A percentile compares a stretch with the other conserved stretches of the same genome.
Evolutionary conservation across 2,797 vertebrate genomes (phyloP).

Genomic region (Rhinogobio ventralis): DNA sequence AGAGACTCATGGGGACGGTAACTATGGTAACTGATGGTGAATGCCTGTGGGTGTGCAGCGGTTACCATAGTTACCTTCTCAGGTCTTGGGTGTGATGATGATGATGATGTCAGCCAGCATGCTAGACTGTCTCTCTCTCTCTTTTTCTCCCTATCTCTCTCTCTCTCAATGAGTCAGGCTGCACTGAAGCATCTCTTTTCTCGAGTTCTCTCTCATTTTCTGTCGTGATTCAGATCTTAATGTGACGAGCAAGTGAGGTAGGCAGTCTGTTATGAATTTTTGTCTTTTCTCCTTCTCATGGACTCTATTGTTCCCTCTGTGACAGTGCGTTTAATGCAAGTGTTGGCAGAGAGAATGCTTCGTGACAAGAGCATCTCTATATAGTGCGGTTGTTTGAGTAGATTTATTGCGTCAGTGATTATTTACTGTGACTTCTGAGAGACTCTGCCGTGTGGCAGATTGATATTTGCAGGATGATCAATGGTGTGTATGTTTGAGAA

Average conservation of each 20-base stretch:
- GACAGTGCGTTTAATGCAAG: background rate
- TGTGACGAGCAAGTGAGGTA: constrained; percentile 52
- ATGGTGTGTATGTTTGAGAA: constrained; percentile 28
- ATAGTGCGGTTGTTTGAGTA: background rate
- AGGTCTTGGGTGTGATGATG: constrained; percentile 60
- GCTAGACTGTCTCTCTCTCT: constrained; percentile 67
- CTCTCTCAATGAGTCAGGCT: constrained; percentile 60
- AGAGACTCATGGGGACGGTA: constrained; percentile 3
- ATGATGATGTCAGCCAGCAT: constrained; percentile 82
- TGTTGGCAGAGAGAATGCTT: background rate
- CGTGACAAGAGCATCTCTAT: background rate
- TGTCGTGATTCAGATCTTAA: constrained; percentile 9
- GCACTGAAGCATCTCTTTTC: constrained; percentile 51
- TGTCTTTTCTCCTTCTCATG: background rate
- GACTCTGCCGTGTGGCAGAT: constrained; percentile 43
- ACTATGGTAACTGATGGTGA: constrained; percentile 41
- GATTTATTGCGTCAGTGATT: background rate
- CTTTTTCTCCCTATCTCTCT: constrained; percentile 43
- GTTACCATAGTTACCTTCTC: constrained; percentile 65
- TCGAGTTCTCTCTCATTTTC: constrained; percentile 27
- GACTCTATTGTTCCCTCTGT: background rate
- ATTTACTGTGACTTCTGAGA: background rate
- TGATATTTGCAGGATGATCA: constrained; percentile 46
- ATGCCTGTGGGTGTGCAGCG: constrained; percentile 35
- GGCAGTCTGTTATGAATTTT: constrained; percentile 28